phyloP scores from a whole-genome alignment of 2,113 vertebrate species.

The Sardina pilchardus region DNA sequence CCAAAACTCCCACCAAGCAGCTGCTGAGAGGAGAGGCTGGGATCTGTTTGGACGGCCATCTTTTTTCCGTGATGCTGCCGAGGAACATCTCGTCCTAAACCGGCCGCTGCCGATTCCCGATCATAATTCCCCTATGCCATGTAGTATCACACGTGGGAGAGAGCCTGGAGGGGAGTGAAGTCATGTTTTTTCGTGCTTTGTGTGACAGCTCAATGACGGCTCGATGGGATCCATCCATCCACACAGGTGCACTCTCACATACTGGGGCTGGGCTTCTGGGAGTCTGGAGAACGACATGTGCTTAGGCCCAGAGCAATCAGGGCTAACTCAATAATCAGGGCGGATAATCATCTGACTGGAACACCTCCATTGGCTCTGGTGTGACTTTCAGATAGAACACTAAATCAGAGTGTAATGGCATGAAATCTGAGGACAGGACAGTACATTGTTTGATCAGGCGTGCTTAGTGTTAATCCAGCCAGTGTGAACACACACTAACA shows the following conservation, averaged over 20 bases:
- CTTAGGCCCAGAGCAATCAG: neutral
- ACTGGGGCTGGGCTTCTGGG: neutral
- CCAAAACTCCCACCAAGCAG: neutral
- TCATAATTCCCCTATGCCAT: neutral
- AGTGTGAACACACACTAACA: constrained; percentile 1
- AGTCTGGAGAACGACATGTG: neutral
- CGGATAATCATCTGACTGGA: neutral
- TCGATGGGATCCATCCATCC: neutral
- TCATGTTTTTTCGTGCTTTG: neutral
- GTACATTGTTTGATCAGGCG: neutral
- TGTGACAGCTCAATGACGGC: neutral
- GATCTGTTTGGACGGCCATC: neutral
- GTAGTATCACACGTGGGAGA: neutral
- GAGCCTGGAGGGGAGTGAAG: neutral
- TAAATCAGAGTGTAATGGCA: neutral
- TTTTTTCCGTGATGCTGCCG: neutral
- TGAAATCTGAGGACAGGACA: neutral
- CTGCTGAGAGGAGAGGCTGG: neutral
- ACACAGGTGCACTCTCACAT: neutral
- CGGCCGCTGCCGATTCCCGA: neutral
- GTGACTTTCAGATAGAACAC: neutral
- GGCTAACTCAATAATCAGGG: neutral
- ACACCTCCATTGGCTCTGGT: neutral
- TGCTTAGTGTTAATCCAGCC: neutral
- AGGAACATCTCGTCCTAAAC: neutral